Evolutionary conservation across 1,140 invertebrate genomes (phyloP).

Genomic region (Penaeus japonicus): DNA sequence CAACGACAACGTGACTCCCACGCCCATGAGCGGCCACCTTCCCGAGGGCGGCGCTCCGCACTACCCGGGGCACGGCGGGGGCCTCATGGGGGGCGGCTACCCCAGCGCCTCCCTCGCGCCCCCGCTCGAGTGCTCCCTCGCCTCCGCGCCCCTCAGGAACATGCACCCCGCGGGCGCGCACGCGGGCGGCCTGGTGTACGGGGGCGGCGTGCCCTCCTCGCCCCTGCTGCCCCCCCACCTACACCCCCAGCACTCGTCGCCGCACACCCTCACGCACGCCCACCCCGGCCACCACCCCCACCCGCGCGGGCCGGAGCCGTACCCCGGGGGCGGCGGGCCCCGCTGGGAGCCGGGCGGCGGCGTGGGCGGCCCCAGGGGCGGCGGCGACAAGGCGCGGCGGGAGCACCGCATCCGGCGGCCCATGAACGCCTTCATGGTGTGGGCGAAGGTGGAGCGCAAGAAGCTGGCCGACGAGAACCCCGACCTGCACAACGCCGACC

Average conservation of each 20-base stretch:
- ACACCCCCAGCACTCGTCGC: conserved; percentile 12
- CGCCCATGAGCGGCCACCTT: conserved; percentile 26
- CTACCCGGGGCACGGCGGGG: conserved; percentile 20
- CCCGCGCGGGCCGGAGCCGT: conserved; percentile 39
- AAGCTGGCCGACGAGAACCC: conserved; percentile 93
- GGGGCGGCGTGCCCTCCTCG: not conserved
- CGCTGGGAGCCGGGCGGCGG: conserved; percentile 25
- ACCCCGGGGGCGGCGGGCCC: conserved; percentile 10
- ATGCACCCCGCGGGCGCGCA: conserved; percentile 13
- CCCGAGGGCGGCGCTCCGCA: conserved; percentile 16
- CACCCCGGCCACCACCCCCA: conserved; percentile 21
- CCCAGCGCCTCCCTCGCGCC: not conserved
- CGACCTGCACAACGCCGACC: conserved; percentile 91
- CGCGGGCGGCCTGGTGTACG: conserved; percentile 18
- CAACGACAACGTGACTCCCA: conserved; percentile 43
- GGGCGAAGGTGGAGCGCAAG: conserved; percentile 93
- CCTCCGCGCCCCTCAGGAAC: not conserved
- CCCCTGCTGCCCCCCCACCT: conserved; percentile 28
- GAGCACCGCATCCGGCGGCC: conserved; percentile 88
- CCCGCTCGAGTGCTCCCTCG: conserved; percentile 31
- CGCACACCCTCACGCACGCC: not conserved
- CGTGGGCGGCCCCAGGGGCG: not conserved
- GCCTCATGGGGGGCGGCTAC: conserved; percentile 30
- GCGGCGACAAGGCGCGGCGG: conserved; percentile 49
- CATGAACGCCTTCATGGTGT: conserved; percentile 66